Percentiles rank a stretch among this genome's conserved stretches.
phyloP scores from a whole-genome alignment of 2,113 vertebrate genomes.

The Varanus komodoensis region DNA sequence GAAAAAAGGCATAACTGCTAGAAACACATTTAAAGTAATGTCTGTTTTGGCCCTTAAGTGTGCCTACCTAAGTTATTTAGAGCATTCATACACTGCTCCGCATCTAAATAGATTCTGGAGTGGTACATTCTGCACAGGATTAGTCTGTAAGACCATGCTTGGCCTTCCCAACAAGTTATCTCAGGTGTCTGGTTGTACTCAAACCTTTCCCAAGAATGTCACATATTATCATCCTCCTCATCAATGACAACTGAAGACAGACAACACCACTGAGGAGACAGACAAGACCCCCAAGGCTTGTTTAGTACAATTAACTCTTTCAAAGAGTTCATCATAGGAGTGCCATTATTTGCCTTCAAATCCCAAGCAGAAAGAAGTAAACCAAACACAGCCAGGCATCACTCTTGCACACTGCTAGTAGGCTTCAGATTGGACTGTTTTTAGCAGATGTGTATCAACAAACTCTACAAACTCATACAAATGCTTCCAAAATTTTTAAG shows the following conservation, averaged over 20 bases:
- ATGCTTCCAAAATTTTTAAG: not conserved
- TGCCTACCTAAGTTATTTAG: not conserved
- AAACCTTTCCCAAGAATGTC: not conserved
- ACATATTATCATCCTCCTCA: not conserved
- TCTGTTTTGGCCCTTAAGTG: not conserved
- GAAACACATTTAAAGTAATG: no score
- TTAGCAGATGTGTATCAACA: not conserved
- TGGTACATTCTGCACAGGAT: not conserved
- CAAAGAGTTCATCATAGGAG: not conserved
- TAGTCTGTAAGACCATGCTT: not conserved
- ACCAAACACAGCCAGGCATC: not conserved
- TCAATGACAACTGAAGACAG: constrained; percentile 9
- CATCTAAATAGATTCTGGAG: no score
- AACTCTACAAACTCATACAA: not conserved
- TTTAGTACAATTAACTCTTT: constrained; percentile 11
- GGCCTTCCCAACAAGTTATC: not conserved
- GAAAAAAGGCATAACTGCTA: no score
- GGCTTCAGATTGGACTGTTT: not conserved
- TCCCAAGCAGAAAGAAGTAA: not conserved
- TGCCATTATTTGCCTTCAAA: constrained; percentile 13
- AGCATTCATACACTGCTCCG: no score
- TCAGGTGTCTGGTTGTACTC: not conserved
- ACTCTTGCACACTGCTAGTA: not conserved
- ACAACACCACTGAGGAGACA: not conserved
- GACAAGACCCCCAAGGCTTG: not conserved